A percentile compares a stretch with the other conserved stretches of the same genome.
Evolutionary conservation across 2,888 invertebrate species (phyloP).

Genomic region (Ashinkailepas kermadecensis): DNA sequence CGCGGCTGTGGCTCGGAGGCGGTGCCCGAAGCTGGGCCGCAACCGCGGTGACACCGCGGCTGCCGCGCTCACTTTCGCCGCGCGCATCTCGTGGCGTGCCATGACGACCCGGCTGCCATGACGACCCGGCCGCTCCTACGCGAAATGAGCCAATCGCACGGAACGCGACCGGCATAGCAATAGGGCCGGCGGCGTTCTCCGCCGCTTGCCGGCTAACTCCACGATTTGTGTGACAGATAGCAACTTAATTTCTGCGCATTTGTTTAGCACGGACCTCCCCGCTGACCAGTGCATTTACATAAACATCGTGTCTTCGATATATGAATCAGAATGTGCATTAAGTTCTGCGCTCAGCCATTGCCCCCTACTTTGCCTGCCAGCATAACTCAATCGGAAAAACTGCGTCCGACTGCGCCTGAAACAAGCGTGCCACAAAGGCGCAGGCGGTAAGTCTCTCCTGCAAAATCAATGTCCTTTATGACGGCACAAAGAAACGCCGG

Average conservation of each 20-base stretch:
- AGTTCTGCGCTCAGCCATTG: not conserved
- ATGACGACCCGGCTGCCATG: no score
- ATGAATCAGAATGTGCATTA: not conserved
- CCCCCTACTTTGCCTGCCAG: not conserved
- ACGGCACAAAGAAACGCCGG: not conserved
- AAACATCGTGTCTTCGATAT: not conserved
- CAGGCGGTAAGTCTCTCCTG: not conserved
- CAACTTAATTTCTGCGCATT: not conserved
- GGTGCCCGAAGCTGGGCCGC: no score
- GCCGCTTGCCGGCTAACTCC: not conserved
- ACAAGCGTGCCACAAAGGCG: not conserved
- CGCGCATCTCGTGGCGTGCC: no score
- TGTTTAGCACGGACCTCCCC: constrained; percentile 4
- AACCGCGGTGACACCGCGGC: no score
- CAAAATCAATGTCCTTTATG: not conserved
- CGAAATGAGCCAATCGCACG: not conserved
- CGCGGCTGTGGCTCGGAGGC: no score
- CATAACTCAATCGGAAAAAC: not conserved
- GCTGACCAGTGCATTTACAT: not conserved
- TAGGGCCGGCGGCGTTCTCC: not conserved
- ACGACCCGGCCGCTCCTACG: not conserved
- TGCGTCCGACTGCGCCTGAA: not conserved
- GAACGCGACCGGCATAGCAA: not conserved
- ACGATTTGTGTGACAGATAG: not conserved
- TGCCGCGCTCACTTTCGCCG: no score